Percentiles rank a stretch among this genome's conserved stretches.
These are phyloP conservation scores for Rhinoptilus africanus DNA, from an alignment of 2,113 vertebrate species.

Conservation along the genomic window DNA sequence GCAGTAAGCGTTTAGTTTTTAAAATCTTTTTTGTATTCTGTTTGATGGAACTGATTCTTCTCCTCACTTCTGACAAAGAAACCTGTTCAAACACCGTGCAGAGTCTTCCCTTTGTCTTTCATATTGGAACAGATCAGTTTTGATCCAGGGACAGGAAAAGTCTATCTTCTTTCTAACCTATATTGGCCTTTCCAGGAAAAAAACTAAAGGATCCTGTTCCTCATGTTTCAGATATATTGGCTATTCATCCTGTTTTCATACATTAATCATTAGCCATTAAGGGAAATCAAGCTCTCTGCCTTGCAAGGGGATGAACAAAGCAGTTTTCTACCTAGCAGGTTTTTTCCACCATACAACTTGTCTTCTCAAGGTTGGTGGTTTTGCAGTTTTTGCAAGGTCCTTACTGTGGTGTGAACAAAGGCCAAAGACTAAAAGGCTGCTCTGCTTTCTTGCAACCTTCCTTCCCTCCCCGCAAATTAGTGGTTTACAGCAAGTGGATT, in stretches of 20 bases:
- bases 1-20: not conserved
- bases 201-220: not conserved
- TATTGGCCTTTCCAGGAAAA: not conserved
- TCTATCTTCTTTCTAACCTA: not conserved
- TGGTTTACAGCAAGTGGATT: not conserved
- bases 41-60: not conserved
- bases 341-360: not conserved
- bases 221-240: not conserved
- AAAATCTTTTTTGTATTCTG: not conserved
- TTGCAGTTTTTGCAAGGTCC: not conserved
- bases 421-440: not conserved
- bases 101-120: not conserved
- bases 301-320: not conserved
- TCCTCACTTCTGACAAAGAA: not conserved
- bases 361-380: not conserved
- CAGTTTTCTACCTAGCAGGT: not conserved
- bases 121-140: not conserved
- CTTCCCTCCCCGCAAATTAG: not conserved
- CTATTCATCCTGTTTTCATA: not conserved
- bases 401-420: not conserved
- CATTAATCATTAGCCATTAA: slow-evolving; percentile 22
- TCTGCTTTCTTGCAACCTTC: not conserved
- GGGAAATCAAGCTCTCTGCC: not conserved
- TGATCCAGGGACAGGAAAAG: not conserved
- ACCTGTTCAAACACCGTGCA: not conserved